A percentile compares a stretch with the other conserved stretches of the same genome.
Evolutionary conservation across 2,113 vertebrate species (phyloP).

Genomic region (Brachypteracias leptosomus): DNA sequence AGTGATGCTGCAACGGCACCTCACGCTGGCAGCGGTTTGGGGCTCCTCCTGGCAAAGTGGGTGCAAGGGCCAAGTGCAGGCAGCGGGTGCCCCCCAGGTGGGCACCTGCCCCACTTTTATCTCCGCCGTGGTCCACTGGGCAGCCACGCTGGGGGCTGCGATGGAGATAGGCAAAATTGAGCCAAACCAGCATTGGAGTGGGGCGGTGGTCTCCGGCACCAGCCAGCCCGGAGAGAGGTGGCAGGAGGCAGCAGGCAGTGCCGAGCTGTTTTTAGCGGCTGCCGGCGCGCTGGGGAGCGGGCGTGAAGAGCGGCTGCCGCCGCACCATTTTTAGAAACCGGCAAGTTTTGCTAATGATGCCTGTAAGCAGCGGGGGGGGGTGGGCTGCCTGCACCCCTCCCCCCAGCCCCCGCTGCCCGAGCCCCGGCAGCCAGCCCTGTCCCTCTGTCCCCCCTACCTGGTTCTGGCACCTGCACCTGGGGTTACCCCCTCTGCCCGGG

Average conservation of each 20-base stretch:
- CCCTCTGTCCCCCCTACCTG: not conserved
- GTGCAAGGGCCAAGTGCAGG: not conserved
- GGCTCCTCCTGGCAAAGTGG: rapidly evolving
- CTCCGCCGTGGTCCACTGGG: rapidly evolving
- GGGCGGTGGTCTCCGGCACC: not conserved
- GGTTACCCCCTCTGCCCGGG: not conserved
- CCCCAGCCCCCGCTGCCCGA: rapidly evolving
- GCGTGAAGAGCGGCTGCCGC: not conserved
- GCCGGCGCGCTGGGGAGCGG: not conserved
- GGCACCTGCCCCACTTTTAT: not conserved
- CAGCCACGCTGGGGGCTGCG: rapidly evolving
- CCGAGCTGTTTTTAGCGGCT: slow-evolving; percentile 42
- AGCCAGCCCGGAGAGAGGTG: not conserved
- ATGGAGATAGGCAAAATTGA: not conserved
- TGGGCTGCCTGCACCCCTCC: not conserved
- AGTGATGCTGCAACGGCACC: not conserved
- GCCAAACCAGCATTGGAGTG: not conserved
- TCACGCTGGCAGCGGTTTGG: rapidly evolving
- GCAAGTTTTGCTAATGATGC: not conserved
- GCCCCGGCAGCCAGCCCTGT: not conserved
- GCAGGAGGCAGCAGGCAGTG: slow-evolving; percentile 11
- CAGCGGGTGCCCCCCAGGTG: not conserved
- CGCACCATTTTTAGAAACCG: not conserved
- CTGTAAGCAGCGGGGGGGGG: not conserved
- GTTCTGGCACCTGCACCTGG: not conserved